phyloP scores from a whole-genome alignment of 2,888 invertebrate genomes.

The Elegia similella region DNA sequence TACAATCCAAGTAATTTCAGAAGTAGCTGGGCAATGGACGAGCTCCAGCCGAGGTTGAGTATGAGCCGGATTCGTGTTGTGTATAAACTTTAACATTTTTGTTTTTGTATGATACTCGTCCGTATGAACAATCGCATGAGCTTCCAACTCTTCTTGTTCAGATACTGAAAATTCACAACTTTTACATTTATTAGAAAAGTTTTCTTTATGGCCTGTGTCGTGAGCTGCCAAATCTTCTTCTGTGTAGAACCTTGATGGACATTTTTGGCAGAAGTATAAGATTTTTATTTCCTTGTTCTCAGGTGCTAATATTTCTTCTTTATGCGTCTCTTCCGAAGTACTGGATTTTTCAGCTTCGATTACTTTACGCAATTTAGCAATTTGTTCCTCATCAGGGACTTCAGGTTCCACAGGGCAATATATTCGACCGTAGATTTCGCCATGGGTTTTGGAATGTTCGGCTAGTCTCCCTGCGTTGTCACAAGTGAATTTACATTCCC shows the following conservation, averaged over 20 bases:
- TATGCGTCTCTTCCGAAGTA: conserved; percentile 41
- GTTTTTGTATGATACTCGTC: conserved; percentile 90
- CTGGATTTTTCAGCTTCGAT: conserved; percentile 62
- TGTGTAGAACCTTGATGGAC: conserved; percentile 91
- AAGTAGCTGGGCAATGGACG: conserved; percentile 48
- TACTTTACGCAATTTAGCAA: conserved; percentile 66
- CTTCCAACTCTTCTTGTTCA: conserved; percentile 85
- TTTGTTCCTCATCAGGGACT: conserved; percentile 85
- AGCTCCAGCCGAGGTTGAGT: conserved; percentile 83
- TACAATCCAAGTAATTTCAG: conserved; percentile 74
- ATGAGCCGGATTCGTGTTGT: conserved; percentile 83
- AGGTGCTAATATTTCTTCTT: conserved; percentile 41
- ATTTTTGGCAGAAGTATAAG: conserved; percentile 90
- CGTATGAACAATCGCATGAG: conserved; percentile 88
- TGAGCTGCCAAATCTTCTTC: conserved; percentile 88
- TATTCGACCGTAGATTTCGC: conserved; percentile 85
- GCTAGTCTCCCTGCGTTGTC: conserved; percentile 86
- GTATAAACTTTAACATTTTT: conserved; percentile 84
- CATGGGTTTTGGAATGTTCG: conserved; percentile 88
- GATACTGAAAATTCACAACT: conserved; percentile 89
- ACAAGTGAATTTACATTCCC: conserved; percentile 90
- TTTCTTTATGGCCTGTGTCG: conserved; percentile 84
- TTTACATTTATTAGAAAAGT: conserved; percentile 85
- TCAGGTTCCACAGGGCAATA: conserved; percentile 86
- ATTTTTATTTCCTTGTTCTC: conserved; percentile 59